Percentiles rank a stretch among this genome's conserved stretches.
Evolutionary conservation across 2,797 vertebrate genomes (phyloP).

Genomic region (Crocodylus rhombifer): DNA sequence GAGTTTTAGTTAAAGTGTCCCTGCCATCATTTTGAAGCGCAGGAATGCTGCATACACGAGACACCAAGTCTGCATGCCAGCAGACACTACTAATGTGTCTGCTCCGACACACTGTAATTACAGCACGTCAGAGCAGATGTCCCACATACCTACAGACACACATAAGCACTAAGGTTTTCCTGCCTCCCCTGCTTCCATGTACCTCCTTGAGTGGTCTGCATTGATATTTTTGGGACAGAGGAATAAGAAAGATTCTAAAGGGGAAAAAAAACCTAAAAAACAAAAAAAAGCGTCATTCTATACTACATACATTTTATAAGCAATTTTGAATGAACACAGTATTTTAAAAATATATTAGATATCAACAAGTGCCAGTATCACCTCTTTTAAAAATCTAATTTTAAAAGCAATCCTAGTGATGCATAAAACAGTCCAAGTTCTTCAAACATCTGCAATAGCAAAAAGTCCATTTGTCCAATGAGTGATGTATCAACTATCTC

Average conservation of each 20-base stretch:
- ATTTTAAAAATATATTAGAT: not conserved
- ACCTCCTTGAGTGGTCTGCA: not conserved
- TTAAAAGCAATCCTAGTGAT: not conserved
- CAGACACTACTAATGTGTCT: too few species aligned
- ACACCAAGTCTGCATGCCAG: too few species aligned
- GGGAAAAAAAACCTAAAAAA: slow-evolving; percentile 6
- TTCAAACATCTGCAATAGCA: not conserved
- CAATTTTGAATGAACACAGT: not conserved
- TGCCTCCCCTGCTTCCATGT: too few species aligned
- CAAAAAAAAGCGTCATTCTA: not conserved
- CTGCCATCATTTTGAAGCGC: too few species aligned
- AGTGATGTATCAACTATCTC: not conserved
- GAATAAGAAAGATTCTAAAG: not conserved
- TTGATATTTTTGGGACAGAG: not conserved
- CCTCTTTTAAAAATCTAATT: not conserved
- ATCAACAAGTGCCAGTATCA: not conserved
- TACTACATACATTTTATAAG: not conserved
- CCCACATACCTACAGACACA: too few species aligned
- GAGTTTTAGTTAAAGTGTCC: too few species aligned
- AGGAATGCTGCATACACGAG: too few species aligned
- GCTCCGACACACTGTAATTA: too few species aligned
- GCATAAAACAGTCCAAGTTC: not conserved
- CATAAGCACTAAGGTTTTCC: too few species aligned
- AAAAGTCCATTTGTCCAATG: not conserved
- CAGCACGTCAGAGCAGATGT: too few species aligned